These are phyloP conservation scores for Chelonoidis abingdonii DNA, from an alignment of 2,113 vertebrate genomes.

Conservation along the genomic window DNA sequence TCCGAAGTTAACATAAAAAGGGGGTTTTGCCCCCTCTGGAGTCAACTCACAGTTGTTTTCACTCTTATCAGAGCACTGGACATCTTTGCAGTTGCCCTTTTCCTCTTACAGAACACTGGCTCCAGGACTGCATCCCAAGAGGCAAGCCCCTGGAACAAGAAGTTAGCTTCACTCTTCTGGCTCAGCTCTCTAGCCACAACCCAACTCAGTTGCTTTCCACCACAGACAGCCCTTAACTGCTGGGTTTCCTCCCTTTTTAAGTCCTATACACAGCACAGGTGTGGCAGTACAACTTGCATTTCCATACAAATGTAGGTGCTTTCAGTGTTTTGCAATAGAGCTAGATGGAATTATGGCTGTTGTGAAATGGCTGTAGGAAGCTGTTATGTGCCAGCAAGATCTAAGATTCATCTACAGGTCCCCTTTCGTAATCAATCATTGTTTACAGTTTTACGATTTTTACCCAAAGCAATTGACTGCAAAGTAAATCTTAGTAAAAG, in stretches of 20 bases:
- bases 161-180: background rate
- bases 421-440: slow-evolving; percentile 57
- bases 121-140: background rate
- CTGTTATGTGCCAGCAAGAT: background rate
- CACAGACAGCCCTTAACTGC: background rate
- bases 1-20: background rate
- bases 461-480: slow-evolving; percentile 61
- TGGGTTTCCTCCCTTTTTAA: background rate
- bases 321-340: slow-evolving; percentile 9
- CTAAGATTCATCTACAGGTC: slow-evolving; percentile 57
- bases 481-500: slow-evolving; percentile 52
- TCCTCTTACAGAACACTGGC: background rate
- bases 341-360: slow-evolving; percentile 37
- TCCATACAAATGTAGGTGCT: background rate
- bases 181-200: background rate
- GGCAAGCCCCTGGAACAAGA: background rate
- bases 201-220: background rate
- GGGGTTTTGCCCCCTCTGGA: background rate
- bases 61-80: background rate
- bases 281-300: background rate
- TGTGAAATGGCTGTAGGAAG: slow-evolving; percentile 28
- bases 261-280: background rate
- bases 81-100: background rate
- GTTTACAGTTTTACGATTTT: slow-evolving; percentile 57
- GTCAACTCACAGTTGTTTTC: background rate